These are phyloP conservation scores for Agelastica alni DNA, from an alignment of 2,888 invertebrate species.

Conservation along the genomic window DNA sequence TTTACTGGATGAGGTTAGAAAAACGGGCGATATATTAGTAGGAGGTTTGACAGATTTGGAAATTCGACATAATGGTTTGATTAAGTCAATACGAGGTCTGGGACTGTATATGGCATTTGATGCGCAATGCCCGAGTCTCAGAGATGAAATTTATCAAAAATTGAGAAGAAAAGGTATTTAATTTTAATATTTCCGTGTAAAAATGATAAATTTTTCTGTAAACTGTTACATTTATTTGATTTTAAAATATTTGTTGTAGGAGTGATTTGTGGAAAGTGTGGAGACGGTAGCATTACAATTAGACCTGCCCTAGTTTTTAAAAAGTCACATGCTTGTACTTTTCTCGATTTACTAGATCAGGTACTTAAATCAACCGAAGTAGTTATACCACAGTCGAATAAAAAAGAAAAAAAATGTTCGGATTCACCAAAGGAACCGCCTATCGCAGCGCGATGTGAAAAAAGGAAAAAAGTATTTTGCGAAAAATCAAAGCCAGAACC, in stretches of 20 bases:
- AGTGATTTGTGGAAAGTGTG: slow-evolving; percentile 85
- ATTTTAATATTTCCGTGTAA: no score
- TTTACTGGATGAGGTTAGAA: slow-evolving; percentile 72
- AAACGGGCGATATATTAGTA: slow-evolving; percentile 71
- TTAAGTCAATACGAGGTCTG: slow-evolving; percentile 81
- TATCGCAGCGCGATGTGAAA: slow-evolving; percentile 5
- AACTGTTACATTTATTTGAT: no score
- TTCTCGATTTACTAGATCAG: slow-evolving; percentile 77
- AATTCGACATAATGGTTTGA: slow-evolving; percentile 69
- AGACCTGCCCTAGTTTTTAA: slow-evolving; percentile 88
- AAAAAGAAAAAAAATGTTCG: neutral
- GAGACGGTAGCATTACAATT: slow-evolving; percentile 76
- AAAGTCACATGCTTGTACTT: slow-evolving; percentile 83
- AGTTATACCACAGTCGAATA: slow-evolving; percentile 6
- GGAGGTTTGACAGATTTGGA: slow-evolving; percentile 66
- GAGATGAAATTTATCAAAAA: slow-evolving; percentile 72
- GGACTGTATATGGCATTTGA: slow-evolving; percentile 89
- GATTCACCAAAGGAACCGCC: neutral
- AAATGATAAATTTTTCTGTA: no score
- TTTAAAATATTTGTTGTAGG: slow-evolving; percentile 63
- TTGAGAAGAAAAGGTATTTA: slow-evolving; percentile 73
- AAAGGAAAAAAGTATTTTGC: neutral
- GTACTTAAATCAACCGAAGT: slow-evolving; percentile 62
- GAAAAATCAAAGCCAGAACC: neutral
- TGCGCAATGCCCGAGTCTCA: slow-evolving; percentile 63